These are phyloP conservation scores for Acinonyx jubatus DNA, from an alignment of 2,113 vertebrate species.

Conservation along the genomic window DNA sequence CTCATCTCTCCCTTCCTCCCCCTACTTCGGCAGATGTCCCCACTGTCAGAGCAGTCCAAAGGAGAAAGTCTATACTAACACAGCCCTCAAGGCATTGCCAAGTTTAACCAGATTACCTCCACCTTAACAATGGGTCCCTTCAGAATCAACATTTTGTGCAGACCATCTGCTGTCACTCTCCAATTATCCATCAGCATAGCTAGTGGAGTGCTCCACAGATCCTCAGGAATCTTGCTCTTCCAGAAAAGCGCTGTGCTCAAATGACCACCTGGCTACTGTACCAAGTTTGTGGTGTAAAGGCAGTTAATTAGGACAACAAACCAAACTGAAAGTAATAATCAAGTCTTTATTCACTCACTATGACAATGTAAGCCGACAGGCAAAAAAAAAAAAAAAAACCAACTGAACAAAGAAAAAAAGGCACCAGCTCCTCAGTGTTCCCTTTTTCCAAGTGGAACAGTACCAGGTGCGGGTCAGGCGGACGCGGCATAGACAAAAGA, in stretches of 20 bases:
- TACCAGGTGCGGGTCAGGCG: not conserved
- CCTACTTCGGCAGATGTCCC: not conserved
- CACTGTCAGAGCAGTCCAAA: not conserved
- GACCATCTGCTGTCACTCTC: rapidly evolving
- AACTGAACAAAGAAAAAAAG: not conserved
- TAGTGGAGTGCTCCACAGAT: rapidly evolving
- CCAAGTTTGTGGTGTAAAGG: not conserved
- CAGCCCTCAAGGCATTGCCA: not conserved
- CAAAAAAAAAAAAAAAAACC: not conserved
- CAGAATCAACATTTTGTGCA: rapidly evolving
- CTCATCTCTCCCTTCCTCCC: rapidly evolving
- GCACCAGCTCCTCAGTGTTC: not conserved
- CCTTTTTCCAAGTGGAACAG: not conserved
- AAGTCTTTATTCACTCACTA: not conserved
- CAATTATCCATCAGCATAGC: rapidly evolving
- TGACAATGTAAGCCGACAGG: not conserved
- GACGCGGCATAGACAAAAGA: not conserved
- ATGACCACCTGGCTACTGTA: not conserved
- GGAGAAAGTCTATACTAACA: not conserved
- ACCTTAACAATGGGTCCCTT: not conserved
- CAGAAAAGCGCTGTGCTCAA: not conserved
- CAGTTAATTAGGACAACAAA: not conserved
- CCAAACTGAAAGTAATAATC: not conserved
- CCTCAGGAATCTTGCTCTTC: too few relatives aligned
- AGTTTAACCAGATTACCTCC: not conserved